Percentiles rank a stretch among this genome's conserved stretches.
phyloP scores from a whole-genome alignment of 2,113 vertebrate genomes.

The Atractosteus spatula region DNA sequence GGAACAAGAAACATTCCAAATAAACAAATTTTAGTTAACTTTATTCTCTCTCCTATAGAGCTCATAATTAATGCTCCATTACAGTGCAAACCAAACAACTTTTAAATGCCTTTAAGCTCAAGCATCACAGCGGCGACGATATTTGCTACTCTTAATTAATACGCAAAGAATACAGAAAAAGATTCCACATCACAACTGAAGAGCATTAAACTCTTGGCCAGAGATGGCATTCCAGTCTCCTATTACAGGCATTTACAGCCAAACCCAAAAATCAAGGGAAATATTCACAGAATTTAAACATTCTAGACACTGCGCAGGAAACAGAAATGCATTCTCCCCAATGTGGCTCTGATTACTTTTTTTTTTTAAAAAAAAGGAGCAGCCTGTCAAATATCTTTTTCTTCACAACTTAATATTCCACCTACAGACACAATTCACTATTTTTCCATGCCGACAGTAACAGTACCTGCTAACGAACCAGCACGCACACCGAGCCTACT shows the following conservation, averaged over 20 bases:
- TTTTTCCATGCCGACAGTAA: too few species aligned
- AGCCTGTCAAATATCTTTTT: neutral
- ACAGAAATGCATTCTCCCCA: conserved; percentile 14
- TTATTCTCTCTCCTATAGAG: neutral
- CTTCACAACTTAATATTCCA: neutral
- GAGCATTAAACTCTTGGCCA: conserved; percentile 9
- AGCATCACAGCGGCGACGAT: neutral
- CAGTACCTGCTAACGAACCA: too few species aligned
- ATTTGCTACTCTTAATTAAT: conserved; percentile 12
- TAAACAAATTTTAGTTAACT: neutral
- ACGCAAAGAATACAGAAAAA: conserved; percentile 1
- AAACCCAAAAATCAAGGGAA: conserved; percentile 22
- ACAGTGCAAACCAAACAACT: conserved; percentile 3
- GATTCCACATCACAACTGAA: conserved; percentile 12
- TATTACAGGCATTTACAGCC: conserved; percentile 13
- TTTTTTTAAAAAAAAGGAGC: neutral
- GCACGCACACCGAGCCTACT: too few species aligned
- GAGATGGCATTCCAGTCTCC: conserved; percentile 30
- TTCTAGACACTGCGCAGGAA: conserved; percentile 7
- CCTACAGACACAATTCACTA: neutral
- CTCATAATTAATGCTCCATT: neutral
- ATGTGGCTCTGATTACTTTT: conserved; percentile 29
- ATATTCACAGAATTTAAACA: conserved; percentile 18
- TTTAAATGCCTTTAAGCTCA: conserved; percentile 12
- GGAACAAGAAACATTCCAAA: neutral